Conservation (phyloP, 64 coral and sea anemone genomes). For the Pocillopora damicornis region DNA sequence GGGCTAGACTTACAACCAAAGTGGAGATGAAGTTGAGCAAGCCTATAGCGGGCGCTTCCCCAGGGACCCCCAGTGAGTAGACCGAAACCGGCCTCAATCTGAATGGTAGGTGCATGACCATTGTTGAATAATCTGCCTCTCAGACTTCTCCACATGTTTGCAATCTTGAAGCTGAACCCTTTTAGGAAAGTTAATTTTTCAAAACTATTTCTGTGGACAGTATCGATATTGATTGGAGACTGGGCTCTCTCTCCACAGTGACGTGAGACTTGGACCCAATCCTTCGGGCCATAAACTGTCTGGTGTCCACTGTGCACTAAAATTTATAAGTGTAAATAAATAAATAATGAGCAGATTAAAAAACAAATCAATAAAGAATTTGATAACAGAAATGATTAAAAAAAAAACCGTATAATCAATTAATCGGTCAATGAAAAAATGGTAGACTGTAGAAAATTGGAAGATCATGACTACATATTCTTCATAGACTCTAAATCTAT, state of each 20-base stretch:
- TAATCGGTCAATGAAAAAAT: too few relatives aligned
- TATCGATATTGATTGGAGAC: constrained; percentile 62
- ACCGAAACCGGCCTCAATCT: constrained; percentile 2
- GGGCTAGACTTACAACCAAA: constrained; percentile 24
- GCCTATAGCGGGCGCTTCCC: constrained; percentile 9
- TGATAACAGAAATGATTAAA: too few relatives aligned
- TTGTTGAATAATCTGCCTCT: constrained; percentile 52
- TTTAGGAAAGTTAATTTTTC: neutral
- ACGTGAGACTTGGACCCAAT: constrained; percentile 29
- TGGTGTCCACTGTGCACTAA: too few relatives aligned
- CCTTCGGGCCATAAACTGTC: constrained; percentile 28
- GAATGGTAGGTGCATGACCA: constrained; percentile 59
- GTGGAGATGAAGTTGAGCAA: constrained; percentile 54
- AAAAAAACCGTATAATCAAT: too few relatives aligned
- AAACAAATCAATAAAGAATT: too few relatives aligned
- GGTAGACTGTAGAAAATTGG: too few relatives aligned
- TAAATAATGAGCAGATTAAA: too few relatives aligned
- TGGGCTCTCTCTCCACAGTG: constrained; percentile 35
- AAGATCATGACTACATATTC: too few relatives aligned
- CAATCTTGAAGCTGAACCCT: neutral
- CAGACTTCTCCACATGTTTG: neutral
- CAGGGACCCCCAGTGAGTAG: constrained; percentile 28
- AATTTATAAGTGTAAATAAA: too few relatives aligned
- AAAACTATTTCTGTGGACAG: neutral
- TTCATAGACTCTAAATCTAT: too few relatives aligned